These are phyloP conservation scores for Ceratotherium simum DNA, from an alignment of 2,113 vertebrate genomes.

Conservation along the genomic window DNA sequence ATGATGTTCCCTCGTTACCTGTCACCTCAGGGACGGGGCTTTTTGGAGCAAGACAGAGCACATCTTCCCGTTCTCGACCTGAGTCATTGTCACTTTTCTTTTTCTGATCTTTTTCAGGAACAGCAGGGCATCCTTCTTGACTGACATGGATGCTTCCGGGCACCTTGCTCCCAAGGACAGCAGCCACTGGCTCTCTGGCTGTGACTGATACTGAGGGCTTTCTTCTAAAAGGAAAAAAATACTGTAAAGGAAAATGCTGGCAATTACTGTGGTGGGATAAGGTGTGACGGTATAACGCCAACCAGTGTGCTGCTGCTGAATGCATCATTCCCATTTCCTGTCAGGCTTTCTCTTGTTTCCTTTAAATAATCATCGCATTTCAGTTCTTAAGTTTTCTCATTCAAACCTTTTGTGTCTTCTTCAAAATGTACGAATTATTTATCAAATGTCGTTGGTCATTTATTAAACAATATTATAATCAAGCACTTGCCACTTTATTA, in stretches of 20 bases:
- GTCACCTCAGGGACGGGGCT: background rate
- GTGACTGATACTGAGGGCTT: background rate
- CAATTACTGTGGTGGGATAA: background rate
- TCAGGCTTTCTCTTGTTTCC: background rate
- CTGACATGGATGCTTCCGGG: slow-evolving; percentile 38
- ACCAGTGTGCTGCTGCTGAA: background rate
- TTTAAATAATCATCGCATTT: background rate
- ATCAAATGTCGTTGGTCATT: background rate
- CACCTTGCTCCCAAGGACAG: background rate
- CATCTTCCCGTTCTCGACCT: background rate
- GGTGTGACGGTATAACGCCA: background rate
- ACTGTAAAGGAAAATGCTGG: background rate
- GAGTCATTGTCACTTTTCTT: slow-evolving; percentile 25
- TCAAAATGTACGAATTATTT: background rate
- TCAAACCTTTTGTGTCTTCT: background rate
- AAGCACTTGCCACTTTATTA: background rate
- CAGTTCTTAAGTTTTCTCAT: background rate
- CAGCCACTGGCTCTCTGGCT: background rate
- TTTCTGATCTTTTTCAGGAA: slow-evolving; percentile 10
- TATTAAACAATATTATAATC: background rate
- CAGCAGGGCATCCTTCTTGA: background rate
- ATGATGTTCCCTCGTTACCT: slow-evolving; percentile 7
- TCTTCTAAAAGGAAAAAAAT: background rate
- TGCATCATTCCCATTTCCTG: background rate
- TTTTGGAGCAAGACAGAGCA: slow-evolving; percentile 23